phyloP scores from a whole-genome alignment of 2,888 invertebrate species.

The Ceraclea dissimilis region DNA sequence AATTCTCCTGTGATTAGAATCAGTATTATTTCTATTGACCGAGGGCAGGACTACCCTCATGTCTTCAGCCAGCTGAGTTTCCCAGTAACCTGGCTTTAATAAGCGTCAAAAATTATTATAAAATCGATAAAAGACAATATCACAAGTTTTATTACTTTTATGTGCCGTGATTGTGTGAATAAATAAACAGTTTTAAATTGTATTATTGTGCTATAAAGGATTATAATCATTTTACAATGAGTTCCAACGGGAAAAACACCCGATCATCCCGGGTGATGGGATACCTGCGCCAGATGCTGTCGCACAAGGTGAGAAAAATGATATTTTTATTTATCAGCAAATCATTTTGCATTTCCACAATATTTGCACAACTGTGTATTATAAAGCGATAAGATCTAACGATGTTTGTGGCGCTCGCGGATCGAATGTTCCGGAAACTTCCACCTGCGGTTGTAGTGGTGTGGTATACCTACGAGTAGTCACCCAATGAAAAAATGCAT shows the following conservation, averaged over 20 bases:
- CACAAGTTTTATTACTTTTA: slow-evolving; percentile 15
- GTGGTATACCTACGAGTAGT: no score
- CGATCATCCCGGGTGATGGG: slow-evolving; percentile 46
- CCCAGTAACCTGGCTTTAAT: slow-evolving; percentile 12
- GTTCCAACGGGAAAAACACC: slow-evolving; percentile 46
- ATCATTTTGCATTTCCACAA: no score
- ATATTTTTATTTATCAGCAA: not conserved
- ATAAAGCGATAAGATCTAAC: no score
- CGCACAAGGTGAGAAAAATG: slow-evolving; percentile 41
- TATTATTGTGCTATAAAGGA: not conserved
- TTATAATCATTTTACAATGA: slow-evolving; percentile 35
- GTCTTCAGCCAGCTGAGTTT: no score
- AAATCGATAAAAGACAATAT: slow-evolving; percentile 3
- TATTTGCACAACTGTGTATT: no score
- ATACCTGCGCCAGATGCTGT: slow-evolving; percentile 46
- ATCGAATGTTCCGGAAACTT: no score
- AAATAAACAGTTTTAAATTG: not conserved
- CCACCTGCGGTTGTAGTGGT: no score
- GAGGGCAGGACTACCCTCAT: no score
- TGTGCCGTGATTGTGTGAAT: slow-evolving; percentile 16
- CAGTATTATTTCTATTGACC: no score
- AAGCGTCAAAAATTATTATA: not conserved
- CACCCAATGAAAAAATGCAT: no score
- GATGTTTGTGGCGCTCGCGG: no score
- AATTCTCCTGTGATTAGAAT: no score